phyloP scores from a whole-genome alignment of 2,797 vertebrate genomes.

The Protosalanx chinensis region DNA sequence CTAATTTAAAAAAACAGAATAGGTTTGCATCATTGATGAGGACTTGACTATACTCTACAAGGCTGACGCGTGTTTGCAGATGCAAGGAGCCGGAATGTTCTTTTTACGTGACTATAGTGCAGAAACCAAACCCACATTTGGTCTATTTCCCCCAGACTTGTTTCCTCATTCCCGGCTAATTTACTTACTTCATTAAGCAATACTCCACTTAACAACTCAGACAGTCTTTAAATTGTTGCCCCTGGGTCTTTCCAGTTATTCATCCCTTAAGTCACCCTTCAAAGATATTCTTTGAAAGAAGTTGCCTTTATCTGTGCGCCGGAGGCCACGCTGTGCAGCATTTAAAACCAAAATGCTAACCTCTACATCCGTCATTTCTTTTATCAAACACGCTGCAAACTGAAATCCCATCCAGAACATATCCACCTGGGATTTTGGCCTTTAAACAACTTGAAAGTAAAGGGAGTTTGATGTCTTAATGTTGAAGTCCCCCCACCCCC shows the following conservation, averaged over 20 bases:
- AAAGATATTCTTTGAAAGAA: background rate
- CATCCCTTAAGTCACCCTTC: background rate
- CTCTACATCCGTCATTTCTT: background rate
- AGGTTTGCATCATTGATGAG: background rate
- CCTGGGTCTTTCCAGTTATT: background rate
- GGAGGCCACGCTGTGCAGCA: too few relatives aligned
- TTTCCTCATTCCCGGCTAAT: slow-evolving; percentile 64
- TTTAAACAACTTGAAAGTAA: too few relatives aligned
- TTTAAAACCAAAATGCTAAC: background rate
- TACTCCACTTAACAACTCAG: slow-evolving; percentile 37
- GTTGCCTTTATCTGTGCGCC: background rate
- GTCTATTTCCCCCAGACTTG: slow-evolving; percentile 46
- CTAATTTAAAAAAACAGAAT: background rate
- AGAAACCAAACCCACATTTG: slow-evolving; percentile 59
- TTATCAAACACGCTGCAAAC: background rate
- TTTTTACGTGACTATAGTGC: background rate
- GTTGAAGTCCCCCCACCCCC: background rate
- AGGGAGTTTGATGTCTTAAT: background rate
- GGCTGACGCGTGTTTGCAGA: too few relatives aligned
- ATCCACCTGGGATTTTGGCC: background rate
- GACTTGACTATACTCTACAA: too few relatives aligned
- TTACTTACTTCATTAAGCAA: slow-evolving; percentile 60
- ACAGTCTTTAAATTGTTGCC: background rate
- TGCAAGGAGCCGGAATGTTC: too few relatives aligned
- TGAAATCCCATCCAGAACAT: background rate